phyloP scores from a whole-genome alignment of 2,888 invertebrate species.

The Ommatoiulus sabulosus region DNA sequence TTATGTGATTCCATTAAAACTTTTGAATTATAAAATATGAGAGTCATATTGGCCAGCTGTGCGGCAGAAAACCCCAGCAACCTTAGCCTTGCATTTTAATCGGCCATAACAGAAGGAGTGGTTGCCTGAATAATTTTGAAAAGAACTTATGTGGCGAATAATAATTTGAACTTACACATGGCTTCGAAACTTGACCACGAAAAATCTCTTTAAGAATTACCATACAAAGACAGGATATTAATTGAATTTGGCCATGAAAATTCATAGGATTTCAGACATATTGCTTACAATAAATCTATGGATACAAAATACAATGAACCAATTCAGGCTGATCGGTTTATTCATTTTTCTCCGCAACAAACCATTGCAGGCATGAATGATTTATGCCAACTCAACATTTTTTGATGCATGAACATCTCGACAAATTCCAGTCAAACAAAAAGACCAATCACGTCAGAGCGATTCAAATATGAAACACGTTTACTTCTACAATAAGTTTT shows the following conservation, averaged over 20 bases:
- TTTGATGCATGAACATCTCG: not conserved
- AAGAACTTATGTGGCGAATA: not conserved
- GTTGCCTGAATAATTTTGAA: not conserved
- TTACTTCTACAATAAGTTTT: not conserved
- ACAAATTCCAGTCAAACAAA: not conserved
- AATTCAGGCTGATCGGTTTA: not conserved
- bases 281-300: not conserved
- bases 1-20: too few relatives aligned
- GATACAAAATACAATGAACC: not conserved
- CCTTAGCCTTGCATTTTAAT: not conserved
- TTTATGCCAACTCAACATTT: not conserved
- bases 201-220: not conserved
- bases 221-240: constrained; percentile 13
- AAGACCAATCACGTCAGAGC: not conserved
- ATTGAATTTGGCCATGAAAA: not conserved
- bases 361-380: not conserved
- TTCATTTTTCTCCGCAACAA: not conserved
- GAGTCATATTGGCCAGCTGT: not conserved
- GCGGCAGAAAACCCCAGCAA: not conserved
- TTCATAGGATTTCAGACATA: not conserved
- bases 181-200: constrained; percentile 24
- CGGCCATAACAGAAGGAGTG: not conserved
- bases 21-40: too few relatives aligned
- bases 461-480: not conserved
- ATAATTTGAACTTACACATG: not conserved